These are phyloP conservation scores for Falco concolor DNA, from an alignment of 2,797 vertebrate genomes.

Conservation along the genomic window DNA sequence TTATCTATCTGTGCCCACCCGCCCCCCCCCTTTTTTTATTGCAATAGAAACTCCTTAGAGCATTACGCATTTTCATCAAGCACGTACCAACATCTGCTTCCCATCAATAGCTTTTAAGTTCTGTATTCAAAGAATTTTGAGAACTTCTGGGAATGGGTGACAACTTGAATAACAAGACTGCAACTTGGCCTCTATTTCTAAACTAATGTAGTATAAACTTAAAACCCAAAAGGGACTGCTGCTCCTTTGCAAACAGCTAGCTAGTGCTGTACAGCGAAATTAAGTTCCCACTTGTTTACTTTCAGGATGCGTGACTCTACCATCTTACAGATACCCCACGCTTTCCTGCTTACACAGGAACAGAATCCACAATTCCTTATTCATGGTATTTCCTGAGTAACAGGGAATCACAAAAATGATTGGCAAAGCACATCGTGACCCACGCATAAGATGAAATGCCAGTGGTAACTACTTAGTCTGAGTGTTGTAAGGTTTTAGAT, in stretches of 20 bases:
- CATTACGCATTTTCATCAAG: not conserved
- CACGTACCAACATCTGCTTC: conserved; percentile 29
- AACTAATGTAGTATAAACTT: not conserved
- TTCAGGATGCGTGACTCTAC: not conserved
- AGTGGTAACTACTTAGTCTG: not conserved
- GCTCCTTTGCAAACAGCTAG: not conserved
- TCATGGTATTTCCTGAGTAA: not conserved
- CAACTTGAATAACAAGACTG: not conserved
- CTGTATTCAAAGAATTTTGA: not conserved
- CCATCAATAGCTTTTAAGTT: conserved; percentile 13
- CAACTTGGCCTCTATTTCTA: conserved; percentile 1
- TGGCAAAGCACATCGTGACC: not conserved
- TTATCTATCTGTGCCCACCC: not conserved
- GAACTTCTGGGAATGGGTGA: conserved; percentile 30
- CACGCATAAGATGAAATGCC: not conserved
- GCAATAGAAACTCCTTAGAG: not conserved
- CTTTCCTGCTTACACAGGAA: not conserved
- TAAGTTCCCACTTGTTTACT: not conserved
- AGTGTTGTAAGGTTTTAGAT: not conserved
- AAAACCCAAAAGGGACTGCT: not conserved
- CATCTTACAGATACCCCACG: not conserved
- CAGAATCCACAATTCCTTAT: not conserved
- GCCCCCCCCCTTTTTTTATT: not conserved
- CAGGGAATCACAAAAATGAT: not conserved
- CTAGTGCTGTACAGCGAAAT: not conserved